Percentiles rank a stretch among this genome's conserved stretches.
Conservation (phyloP, 2,888 invertebrate species). For the Coleophora flavipennella region DNA sequence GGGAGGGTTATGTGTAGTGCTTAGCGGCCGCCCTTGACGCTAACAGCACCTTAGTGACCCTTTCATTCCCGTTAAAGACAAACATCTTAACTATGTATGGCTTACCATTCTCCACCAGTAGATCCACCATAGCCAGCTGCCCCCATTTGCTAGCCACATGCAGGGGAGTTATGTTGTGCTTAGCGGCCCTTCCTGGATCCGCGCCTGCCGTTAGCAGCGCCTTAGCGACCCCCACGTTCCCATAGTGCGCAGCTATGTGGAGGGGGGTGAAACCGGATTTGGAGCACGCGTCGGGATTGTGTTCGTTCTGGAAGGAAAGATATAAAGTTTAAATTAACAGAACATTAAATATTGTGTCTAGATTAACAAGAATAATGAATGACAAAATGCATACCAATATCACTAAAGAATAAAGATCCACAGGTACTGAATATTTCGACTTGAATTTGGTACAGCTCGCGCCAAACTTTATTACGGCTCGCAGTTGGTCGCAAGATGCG, state of each 20-base stretch:
- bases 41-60: conserved; percentile 64
- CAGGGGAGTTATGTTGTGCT: conserved; percentile 98
- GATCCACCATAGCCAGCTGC: conserved; percentile 91
- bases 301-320: conserved; percentile 81
- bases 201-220: conserved; percentile 92
- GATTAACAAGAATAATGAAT: too few species aligned
- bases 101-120: conserved; percentile 84
- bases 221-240: conserved; percentile 94
- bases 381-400: too few species aligned
- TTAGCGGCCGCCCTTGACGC: conserved; percentile 95
- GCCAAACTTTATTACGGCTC: too few species aligned
- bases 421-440: too few species aligned
- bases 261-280: conserved; percentile 99
- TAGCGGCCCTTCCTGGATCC: conserved; percentile 95
- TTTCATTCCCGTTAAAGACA: too few species aligned
- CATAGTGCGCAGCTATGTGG: conserved; percentile 98
- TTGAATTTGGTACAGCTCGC: too few species aligned
- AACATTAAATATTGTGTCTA: too few species aligned
- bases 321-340: too few species aligned
- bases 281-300: conserved; percentile 96
- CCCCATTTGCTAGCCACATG: conserved; percentile 99
- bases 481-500: too few species aligned
- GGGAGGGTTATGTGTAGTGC: conserved; percentile 99
- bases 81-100: too few species aligned
- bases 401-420: too few species aligned